Evolutionary conservation across 1,140 invertebrate genomes (phyloP), one percentile per base, ranked within the genome.

Genomic region (Megalonaias nervosa): DNA sequence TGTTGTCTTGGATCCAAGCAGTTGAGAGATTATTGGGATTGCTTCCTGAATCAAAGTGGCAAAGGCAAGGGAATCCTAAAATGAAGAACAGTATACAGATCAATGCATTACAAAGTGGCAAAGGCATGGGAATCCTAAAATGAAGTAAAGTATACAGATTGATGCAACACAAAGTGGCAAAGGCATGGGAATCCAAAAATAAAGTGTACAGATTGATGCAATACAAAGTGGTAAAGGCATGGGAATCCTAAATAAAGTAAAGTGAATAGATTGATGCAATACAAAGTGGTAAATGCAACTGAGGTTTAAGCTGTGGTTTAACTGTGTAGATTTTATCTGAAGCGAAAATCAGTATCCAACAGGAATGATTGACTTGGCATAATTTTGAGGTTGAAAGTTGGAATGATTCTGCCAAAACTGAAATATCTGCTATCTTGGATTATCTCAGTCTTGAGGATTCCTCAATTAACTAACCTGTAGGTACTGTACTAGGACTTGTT

Each of bases 1-100:
- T 1, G 93, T 92, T 76, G 93, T 94, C 82, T 94, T 93, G 0
- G 96, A 96, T 81, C 94, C 93, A 3, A 97, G 90, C 81, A 97
- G 89, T 17, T 94, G 92, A 82, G 94, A 94, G 17, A 95, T 92
- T 12, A 94, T 83, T 1, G 95, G 95, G 66, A 97, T 92, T 0
- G 94, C 93, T 69, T 93, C 91, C 66, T 95, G 93, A 11, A 96
- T 90, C 80, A 94, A 92, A 61, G 91, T 90, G 1, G 94, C 93
- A 89, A 96, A 96, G 59, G 93, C 91, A 38, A 92, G 86, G 71
- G 91, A 92, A 81, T 93, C 94, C 92, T 95, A 90, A 0, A 94
- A 62, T 62, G 60, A 62, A n/a, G 13, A 11, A 62, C 6, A 61
- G 21, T n/a, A 6, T 62, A 62, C 21, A 62, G 21, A 62, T 62